A percentile compares a stretch with the other conserved stretches of the same genome.
These are phyloP conservation scores for Mamestra brassicae DNA, from an alignment of 2,888 invertebrate genomes.

Conservation along the genomic window DNA sequence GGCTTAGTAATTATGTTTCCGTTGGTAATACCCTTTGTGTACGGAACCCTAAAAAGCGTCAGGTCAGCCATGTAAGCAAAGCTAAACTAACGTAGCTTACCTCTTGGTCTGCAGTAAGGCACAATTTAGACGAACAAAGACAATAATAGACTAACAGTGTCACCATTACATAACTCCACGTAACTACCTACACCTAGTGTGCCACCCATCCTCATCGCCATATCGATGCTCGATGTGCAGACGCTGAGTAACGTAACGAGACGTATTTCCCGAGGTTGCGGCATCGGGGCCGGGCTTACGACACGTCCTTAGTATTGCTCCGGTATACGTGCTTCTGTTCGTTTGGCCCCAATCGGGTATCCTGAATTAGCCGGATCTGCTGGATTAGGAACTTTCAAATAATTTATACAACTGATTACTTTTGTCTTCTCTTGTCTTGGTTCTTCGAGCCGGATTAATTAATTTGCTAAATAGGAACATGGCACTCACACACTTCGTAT, in stretches of 20 bases:
- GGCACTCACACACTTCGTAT: no score
- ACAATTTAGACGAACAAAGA: background rate
- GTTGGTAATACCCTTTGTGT: no score
- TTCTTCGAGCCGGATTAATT: no score
- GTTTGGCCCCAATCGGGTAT: background rate
- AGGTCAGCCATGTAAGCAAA: no score
- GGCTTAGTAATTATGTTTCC: no score
- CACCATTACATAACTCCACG: conserved; percentile 30
- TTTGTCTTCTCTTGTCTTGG: no score
- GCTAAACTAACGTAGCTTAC: no score
- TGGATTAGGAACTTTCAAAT: no score
- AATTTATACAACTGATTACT: no score
- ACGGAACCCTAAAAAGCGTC: no score
- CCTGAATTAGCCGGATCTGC: background rate
- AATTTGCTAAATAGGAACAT: no score
- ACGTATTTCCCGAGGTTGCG: conserved; percentile 61
- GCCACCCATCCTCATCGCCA: conserved; percentile 15
- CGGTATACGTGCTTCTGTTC: conserved; percentile 30
- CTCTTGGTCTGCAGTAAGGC: no score
- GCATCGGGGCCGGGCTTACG: conserved; percentile 42
- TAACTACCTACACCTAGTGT: conserved; percentile 12
- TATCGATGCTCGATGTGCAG: conserved; percentile 3
- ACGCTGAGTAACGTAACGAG: conserved; percentile 47
- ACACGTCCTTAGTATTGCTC: conserved; percentile 39
- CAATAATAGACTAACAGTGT: background rate